These are phyloP conservation scores for Ceratitis capitata DNA, from an alignment of 1,140 invertebrate species.

Conservation along the genomic window DNA sequence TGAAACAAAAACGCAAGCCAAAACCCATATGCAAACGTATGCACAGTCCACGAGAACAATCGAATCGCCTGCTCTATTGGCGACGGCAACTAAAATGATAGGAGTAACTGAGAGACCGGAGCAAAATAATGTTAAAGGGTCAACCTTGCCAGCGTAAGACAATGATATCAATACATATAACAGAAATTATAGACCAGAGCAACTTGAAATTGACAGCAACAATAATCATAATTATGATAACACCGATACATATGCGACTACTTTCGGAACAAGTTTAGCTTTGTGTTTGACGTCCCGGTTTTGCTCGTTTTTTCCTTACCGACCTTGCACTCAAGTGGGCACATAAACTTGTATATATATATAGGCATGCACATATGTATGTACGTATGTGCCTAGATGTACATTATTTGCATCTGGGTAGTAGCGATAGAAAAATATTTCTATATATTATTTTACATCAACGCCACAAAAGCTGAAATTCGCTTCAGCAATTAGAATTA, in stretches of 20 bases:
- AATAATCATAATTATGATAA: neutral
- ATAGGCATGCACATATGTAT: too few species aligned
- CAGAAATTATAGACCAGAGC: too few species aligned
- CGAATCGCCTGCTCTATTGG: neutral
- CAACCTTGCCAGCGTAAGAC: neutral
- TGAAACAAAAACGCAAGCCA: neutral
- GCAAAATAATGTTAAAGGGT: neutral
- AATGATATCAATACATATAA: neutral
- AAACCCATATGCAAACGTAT: neutral
- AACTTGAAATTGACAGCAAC: neutral
- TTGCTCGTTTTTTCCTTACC: constrained; percentile 85
- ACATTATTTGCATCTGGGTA: too few species aligned
- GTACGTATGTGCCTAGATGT: too few species aligned
- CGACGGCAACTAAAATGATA: neutral
- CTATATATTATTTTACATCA: too few species aligned
- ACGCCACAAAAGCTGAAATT: too few species aligned
- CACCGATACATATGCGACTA: neutral
- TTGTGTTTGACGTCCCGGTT: constrained; percentile 87
- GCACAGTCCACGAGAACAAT: constrained; percentile 63
- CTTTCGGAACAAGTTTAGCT: constrained; percentile 73
- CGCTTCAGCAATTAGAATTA: too few species aligned
- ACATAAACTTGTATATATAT: neutral
- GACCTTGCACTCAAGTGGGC: constrained; percentile 84
- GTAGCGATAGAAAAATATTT: too few species aligned
- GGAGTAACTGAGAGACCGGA: too few species aligned